phyloP scores from a whole-genome alignment of 2,888 invertebrate species.

The Eupeodes latifasciatus region DNA sequence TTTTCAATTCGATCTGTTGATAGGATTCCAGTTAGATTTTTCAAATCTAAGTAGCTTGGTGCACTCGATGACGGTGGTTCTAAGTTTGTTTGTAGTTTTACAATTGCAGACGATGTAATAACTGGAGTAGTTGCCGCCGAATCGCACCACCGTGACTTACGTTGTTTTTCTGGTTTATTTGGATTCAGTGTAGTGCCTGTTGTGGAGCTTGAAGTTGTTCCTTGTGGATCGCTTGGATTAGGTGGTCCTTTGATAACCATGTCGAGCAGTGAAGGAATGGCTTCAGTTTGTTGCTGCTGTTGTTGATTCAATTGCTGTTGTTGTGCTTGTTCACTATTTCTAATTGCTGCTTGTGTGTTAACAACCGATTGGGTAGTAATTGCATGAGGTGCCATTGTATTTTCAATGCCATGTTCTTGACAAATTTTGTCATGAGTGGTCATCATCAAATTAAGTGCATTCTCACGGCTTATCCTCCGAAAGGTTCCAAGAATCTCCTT shows the following conservation, averaged over 20 bases:
- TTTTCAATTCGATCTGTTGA: slow-evolving; percentile 86
- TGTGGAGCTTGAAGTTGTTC: slow-evolving; percentile 4
- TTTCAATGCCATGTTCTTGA: slow-evolving; percentile 83
- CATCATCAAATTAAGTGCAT: slow-evolving; percentile 86
- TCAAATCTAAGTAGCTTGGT: slow-evolving; percentile 85
- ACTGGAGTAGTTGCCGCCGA: slow-evolving; percentile 51
- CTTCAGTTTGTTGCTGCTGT: slow-evolving; percentile 67
- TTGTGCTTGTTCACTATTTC: slow-evolving; percentile 72
- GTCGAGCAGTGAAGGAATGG: slow-evolving; percentile 83
- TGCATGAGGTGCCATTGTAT: slow-evolving; percentile 78
- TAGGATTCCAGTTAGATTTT: slow-evolving; percentile 86
- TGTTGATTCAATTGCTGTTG: slow-evolving; percentile 58
- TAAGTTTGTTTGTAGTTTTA: slow-evolving; percentile 49
- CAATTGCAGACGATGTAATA: slow-evolving; percentile 20
- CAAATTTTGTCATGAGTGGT: slow-evolving; percentile 85
- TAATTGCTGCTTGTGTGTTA: slow-evolving; percentile 70
- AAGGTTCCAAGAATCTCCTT: slow-evolving; percentile 96
- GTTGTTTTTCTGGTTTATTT: slow-evolving; percentile 80
- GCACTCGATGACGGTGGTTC: slow-evolving; percentile 77
- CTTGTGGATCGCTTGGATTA: slow-evolving; percentile 78
- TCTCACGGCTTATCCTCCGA: slow-evolving; percentile 91
- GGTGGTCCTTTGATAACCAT: slow-evolving; percentile 81
- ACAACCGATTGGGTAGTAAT: slow-evolving; percentile 54
- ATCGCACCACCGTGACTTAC: slow-evolving; percentile 83
- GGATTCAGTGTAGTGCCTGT: background rate